Percentiles rank a stretch among this genome's conserved stretches.
Conservation (phyloP, 2,113 vertebrate species). For the Ptychochromis oligacanthus region DNA sequence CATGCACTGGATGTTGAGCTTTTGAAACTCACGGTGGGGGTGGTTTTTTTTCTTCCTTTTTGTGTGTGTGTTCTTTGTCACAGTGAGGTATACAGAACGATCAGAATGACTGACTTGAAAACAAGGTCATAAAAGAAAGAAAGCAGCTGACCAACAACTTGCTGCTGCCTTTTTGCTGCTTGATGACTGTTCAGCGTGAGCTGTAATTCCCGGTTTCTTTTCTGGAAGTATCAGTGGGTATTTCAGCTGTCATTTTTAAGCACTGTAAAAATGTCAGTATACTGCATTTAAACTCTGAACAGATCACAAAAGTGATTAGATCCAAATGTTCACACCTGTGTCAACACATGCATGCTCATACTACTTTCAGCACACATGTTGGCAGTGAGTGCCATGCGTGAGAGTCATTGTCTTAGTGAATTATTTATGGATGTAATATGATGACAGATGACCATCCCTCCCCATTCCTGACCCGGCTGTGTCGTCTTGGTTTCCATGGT, state of each 20-base stretch:
- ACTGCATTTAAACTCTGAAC: background rate
- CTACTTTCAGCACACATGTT: constrained; percentile 4
- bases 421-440: constrained; percentile 64
- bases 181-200: constrained; percentile 4
- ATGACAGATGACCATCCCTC: constrained; percentile 69
- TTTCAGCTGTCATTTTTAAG: constrained; percentile 2
- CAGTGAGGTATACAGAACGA: background rate
- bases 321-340: constrained; percentile 40
- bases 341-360: background rate
- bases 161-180: constrained; percentile 5
- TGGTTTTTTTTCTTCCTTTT: background rate
- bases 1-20: background rate
- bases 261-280: background rate
- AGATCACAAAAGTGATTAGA: background rate
- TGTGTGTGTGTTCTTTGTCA: background rate
- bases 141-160: background rate
- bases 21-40: background rate
- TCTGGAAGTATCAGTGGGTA: background rate
- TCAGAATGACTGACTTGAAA: constrained; percentile 25
- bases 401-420: constrained; percentile 61
- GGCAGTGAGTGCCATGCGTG: constrained; percentile 2
- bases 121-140: background rate
- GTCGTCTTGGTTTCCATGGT: constrained; percentile 71
- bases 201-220: background rate
- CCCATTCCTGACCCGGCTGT: constrained; percentile 48